Base-by-base conservation (phyloP, 1,140 invertebrate species). In the Globodera ellingtonae region DNA sequence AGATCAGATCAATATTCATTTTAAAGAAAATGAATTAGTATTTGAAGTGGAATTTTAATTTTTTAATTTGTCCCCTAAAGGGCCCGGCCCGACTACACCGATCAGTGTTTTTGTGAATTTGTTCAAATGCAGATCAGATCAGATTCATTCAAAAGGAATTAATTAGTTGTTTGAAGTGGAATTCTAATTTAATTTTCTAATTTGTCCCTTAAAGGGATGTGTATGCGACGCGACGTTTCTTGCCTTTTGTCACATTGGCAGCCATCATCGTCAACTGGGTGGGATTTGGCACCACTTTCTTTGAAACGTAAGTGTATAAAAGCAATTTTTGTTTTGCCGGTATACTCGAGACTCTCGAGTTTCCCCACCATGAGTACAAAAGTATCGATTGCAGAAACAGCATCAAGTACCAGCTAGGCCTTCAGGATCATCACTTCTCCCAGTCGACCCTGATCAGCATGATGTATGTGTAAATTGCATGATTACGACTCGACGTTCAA, bases 321-420 rank as follows among this genome's bases (percentile, higher is more conserved):
- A 35, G 35, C 35, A 35, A 35, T 35, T 35, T 35, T 35, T 35
- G 35, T 35, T 35, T 35, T 35, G 35, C 35, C 35, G 35, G 35
- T 52, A 52, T 52, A 5, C 6, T 52, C 7, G 10, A 52, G 7
- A 4, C 50, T 52, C 4, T 52, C 4, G 7, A 8, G 4, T 7
- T 7, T 67, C 66, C 1, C 9, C 4, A 21, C 4, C 47, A 46
- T 77, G 35, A 35, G 2, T 35, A 35, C 3, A 2, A 35, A 35
- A 35, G 7, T 82, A 21, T 52, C 10, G 7, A 5, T 52, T 47
- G 73, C 47, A 87, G 84, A 46, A 84, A 86, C 15, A 79, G 79
- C 50, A 89, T 89, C 56, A 89, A 89, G 79, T 89, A 89, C 78
- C 87, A 89, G 72, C 75, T 89, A 13, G 84, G 83, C 75, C 79